Percentiles rank a stretch among this genome's conserved stretches.
These are phyloP conservation scores for Chironomus riparius DNA, from an alignment of 2,888 invertebrate genomes.

Conservation along the genomic window DNA sequence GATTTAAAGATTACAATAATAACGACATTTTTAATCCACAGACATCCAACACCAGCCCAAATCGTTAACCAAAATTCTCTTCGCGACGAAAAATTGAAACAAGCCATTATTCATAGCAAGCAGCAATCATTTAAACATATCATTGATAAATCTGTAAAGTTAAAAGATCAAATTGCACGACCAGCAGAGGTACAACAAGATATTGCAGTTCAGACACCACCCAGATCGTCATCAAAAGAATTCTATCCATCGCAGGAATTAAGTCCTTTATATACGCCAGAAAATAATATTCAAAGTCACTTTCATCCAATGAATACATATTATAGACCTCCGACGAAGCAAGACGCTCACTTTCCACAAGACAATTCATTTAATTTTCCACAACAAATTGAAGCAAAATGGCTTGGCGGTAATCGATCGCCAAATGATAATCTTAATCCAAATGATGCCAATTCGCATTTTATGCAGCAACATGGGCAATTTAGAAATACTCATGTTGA, in stretches of 20 bases:
- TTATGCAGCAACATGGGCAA: neutral
- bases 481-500: neutral
- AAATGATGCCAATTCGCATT: neutral
- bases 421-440: neutral
- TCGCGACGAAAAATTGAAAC: slow-evolving; percentile 1
- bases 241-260: slow-evolving; percentile 17
- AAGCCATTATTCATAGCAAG: slow-evolving; percentile 14
- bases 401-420: slow-evolving; percentile 7
- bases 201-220: neutral
- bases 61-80: neutral
- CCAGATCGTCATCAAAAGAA: neutral
- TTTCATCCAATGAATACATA: slow-evolving; percentile 14
- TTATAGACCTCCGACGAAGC: neutral
- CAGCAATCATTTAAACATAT: neutral
- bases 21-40: neutral
- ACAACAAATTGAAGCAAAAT: neutral
- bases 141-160: neutral
- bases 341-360: neutral
- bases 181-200: neutral
- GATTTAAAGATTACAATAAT: neutral
- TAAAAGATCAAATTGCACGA: slow-evolving; percentile 7
- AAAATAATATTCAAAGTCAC: neutral
- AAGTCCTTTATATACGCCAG: neutral
- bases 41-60: neutral
- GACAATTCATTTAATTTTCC: neutral